phyloP scores from a whole-genome alignment of 2,797 vertebrate species.

The Pseudochaenichthys georgianus region DNA sequence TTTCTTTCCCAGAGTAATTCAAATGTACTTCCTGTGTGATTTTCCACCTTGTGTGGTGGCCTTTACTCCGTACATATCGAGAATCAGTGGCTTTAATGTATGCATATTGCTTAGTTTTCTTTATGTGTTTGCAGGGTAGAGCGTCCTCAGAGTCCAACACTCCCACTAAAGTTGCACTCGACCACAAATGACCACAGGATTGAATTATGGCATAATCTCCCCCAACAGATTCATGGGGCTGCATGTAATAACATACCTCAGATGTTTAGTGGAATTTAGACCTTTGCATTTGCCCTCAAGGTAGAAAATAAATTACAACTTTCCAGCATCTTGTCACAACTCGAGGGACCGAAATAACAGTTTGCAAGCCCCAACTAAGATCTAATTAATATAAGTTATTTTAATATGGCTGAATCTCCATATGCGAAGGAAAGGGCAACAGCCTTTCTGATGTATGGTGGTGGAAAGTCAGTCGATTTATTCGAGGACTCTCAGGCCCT shows the following conservation, averaged over 20 bases:
- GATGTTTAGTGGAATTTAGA: constrained; percentile 70
- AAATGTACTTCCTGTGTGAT: constrained; percentile 50
- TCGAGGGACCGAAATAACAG: constrained; percentile 22
- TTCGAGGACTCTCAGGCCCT: too few relatives aligned
- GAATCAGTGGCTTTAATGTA: constrained; percentile 43
- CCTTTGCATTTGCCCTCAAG: constrained; percentile 59
- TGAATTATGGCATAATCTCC: constrained; percentile 63
- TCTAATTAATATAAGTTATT: constrained; percentile 23
- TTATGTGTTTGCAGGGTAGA: constrained; percentile 63
- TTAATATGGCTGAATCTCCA: constrained; percentile 16
- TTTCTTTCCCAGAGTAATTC: constrained; percentile 25
- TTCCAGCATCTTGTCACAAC: constrained; percentile 48
- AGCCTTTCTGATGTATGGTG: neutral
- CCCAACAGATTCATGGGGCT: constrained; percentile 38
- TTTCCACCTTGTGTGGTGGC: constrained; percentile 32
- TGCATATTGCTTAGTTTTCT: constrained; percentile 43
- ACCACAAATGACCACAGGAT: constrained; percentile 64
- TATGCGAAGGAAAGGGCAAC: neutral
- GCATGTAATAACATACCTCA: constrained; percentile 57
- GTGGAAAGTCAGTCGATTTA: neutral
- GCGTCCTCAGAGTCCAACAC: constrained; percentile 36
- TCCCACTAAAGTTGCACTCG: constrained; percentile 49
- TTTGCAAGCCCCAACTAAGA: constrained; percentile 9
- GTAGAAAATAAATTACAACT: constrained; percentile 61
- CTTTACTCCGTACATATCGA: constrained; percentile 16